Percentiles rank a stretch among this genome's conserved stretches.
Conservation (phyloP, 2,888 invertebrate genomes). For the Rotaria socialis region DNA sequence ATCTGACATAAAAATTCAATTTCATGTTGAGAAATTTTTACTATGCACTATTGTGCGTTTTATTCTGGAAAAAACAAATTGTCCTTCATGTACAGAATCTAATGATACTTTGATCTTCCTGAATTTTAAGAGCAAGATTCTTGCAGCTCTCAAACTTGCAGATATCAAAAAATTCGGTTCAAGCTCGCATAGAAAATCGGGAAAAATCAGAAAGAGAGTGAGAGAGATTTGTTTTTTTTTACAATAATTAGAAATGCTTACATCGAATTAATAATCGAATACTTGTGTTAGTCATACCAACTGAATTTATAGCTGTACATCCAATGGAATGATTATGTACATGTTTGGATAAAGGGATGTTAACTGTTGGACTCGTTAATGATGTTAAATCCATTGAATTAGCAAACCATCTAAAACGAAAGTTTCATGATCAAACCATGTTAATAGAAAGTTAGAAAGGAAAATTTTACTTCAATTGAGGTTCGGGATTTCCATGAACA, state of each 20-base stretch:
- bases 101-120: no score
- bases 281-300: slow-evolving; percentile 12
- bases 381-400: slow-evolving; percentile 3
- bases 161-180: no score
- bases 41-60: no score
- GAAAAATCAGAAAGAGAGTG: no score
- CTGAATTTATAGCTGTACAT: neutral
- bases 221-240: no score
- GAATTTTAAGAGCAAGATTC: no score
- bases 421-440: neutral
- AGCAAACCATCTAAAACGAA: slow-evolving; percentile 17
- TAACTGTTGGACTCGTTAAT: neutral
- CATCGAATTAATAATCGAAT: slow-evolving; percentile 35
- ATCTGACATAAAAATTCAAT: no score
- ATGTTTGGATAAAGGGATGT: slow-evolving; percentile 11
- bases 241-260: neutral
- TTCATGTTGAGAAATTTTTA: no score
- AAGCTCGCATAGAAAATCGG: no score
- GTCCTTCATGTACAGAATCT: no score
- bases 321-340: slow-evolving; percentile 31
- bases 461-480: neutral
- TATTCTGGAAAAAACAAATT: no score
- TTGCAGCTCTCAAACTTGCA: no score
- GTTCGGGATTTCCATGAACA: neutral
- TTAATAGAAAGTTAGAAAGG: neutral